Percentiles rank a stretch among this genome's conserved stretches.
phyloP scores from a whole-genome alignment of 2,113 vertebrate species.

The Diadophis punctatus region DNA sequence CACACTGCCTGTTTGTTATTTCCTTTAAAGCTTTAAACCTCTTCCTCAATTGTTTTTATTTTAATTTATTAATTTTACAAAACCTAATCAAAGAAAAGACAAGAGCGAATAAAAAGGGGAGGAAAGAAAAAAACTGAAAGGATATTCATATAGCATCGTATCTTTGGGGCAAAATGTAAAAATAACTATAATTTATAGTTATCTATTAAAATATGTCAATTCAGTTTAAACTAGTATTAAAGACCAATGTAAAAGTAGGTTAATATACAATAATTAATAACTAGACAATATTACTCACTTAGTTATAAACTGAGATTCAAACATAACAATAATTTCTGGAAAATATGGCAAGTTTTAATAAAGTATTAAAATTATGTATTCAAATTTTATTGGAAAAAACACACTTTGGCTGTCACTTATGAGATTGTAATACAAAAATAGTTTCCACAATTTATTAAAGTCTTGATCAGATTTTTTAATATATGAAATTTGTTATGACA shows the following conservation, averaged over 20 bases:
- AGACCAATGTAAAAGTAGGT: neutral
- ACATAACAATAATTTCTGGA: neutral
- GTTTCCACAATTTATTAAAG: neutral
- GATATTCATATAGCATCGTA: neutral
- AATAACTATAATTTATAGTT: neutral
- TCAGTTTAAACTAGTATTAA: neutral
- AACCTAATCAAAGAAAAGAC: neutral
- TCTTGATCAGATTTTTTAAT: neutral
- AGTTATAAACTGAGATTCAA: neutral
- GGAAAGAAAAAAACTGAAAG: neutral
- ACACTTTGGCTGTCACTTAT: neutral
- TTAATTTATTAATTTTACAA: neutral
- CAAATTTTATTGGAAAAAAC: neutral
- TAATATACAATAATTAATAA: neutral
- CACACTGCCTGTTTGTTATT: neutral
- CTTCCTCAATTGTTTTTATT: neutral
- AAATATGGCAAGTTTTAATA: neutral
- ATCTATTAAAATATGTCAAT: neutral
- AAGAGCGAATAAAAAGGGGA: neutral
- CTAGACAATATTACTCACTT: neutral
- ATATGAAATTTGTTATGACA: neutral
- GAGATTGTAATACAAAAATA: neutral
- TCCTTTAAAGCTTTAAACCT: no score
- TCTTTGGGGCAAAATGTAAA: neutral
- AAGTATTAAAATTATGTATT: neutral